phyloP scores from a whole-genome alignment of 2,797 vertebrate genomes.

The Carcharodon carcharias region DNA sequence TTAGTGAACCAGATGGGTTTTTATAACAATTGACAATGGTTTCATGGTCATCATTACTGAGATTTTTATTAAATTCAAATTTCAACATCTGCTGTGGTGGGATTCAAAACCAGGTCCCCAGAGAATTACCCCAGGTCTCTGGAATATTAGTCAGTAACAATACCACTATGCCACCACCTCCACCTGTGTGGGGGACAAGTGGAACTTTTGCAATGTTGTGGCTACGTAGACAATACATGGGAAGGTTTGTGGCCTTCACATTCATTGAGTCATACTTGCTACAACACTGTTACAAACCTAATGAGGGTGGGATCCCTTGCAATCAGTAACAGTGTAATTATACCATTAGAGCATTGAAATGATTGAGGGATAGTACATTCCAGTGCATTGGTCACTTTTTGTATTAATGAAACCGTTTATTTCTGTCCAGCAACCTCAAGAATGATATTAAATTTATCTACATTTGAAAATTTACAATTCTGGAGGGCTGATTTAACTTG shows the following conservation, averaged over 20 bases:
- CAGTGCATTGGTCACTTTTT: not conserved
- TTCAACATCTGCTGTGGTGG: too few species aligned
- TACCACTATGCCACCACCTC: too few species aligned
- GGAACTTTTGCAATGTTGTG: not conserved
- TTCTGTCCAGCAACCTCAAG: not conserved
- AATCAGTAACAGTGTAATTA: not conserved
- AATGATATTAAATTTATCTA: not conserved
- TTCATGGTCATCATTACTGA: too few species aligned
- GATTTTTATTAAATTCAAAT: too few species aligned
- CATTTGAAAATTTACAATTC: not conserved
- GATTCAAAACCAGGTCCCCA: too few species aligned
- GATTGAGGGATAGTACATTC: not conserved
- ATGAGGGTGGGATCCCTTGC: not conserved
- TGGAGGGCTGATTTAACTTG: not conserved
- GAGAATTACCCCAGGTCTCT: too few species aligned
- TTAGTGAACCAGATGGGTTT: too few species aligned
- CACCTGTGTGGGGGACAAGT: not conserved
- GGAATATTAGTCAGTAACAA: too few species aligned
- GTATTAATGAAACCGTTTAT: not conserved
- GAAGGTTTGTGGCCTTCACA: not conserved
- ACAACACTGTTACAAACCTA: not conserved
- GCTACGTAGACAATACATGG: not conserved
- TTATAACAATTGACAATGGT: too few species aligned
- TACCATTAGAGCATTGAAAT: not conserved
- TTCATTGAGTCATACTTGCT: not conserved